These are phyloP conservation scores for Epinotia ramella DNA, from an alignment of 2,888 invertebrate genomes.

Conservation along the genomic window DNA sequence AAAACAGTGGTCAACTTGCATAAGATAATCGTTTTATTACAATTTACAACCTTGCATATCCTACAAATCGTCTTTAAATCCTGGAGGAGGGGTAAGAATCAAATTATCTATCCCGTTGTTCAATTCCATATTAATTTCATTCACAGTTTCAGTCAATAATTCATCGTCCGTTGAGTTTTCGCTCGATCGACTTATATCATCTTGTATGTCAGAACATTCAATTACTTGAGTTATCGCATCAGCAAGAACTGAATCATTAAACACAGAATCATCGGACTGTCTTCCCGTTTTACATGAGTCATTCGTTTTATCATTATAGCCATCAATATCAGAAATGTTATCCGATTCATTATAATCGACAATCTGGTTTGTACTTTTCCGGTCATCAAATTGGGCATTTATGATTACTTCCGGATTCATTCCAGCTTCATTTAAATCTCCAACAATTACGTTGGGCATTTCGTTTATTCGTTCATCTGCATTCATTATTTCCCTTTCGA, in stretches of 20 bases:
- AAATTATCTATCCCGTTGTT: slow-evolving; percentile 33
- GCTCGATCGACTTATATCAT: slow-evolving; percentile 1
- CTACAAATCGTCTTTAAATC: slow-evolving; percentile 34
- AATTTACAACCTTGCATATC: neutral
- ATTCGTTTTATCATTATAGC: slow-evolving; percentile 37
- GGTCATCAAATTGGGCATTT: slow-evolving; percentile 18
- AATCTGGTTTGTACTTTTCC: neutral
- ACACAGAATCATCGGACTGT: slow-evolving; percentile 43
- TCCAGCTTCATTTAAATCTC: slow-evolving; percentile 45
- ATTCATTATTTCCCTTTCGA: slow-evolving; percentile 41
- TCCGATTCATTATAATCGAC: slow-evolving; percentile 42
- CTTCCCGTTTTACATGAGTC: slow-evolving; percentile 10
- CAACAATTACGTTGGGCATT: neutral
- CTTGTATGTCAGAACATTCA: slow-evolving; percentile 54
- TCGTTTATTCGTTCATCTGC: slow-evolving; percentile 7
- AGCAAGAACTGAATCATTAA: slow-evolving; percentile 61
- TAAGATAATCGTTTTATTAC: slow-evolving; percentile 1
- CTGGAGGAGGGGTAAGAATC: slow-evolving; percentile 35
- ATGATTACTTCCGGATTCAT: slow-evolving; percentile 6
- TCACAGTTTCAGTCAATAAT: slow-evolving; percentile 65
- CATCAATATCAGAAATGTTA: slow-evolving; percentile 47
- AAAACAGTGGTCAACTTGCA: neutral
- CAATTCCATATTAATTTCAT: slow-evolving; percentile 68
- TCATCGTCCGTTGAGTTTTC: slow-evolving; percentile 65
- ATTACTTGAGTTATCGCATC: slow-evolving; percentile 74